Conservation (phyloP, 2,797 vertebrate species). For the Anabas testudineus region DNA sequence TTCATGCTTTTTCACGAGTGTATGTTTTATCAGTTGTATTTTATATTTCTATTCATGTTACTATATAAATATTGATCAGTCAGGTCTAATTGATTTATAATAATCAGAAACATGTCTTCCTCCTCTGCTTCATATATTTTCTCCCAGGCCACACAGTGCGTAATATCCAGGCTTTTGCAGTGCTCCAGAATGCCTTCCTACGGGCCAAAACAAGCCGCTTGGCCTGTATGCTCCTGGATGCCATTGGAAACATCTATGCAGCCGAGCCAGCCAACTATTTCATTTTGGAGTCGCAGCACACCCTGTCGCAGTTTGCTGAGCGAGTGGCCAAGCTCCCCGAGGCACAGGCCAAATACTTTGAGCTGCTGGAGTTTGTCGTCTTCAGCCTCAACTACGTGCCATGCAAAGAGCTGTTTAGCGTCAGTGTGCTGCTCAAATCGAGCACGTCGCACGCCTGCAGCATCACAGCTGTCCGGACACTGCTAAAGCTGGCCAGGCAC, state of each 20-base stretch:
- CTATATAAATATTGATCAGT: too few relatives aligned
- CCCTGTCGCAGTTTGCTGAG: constrained; percentile 95
- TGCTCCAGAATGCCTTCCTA: constrained; percentile 97
- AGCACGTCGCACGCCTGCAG: constrained; percentile 93
- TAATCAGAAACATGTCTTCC: not conserved
- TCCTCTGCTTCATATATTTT: not conserved
- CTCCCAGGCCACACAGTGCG: constrained; percentile 92
- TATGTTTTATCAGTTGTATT: too few relatives aligned
- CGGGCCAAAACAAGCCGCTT: constrained; percentile 93
- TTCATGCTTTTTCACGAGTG: too few relatives aligned
- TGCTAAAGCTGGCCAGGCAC: constrained; percentile 93
- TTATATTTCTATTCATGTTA: too few relatives aligned
- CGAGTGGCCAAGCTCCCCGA: constrained; percentile 93
- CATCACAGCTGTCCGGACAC: constrained; percentile 91
- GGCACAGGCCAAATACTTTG: constrained; percentile 95
- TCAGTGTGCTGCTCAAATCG: constrained; percentile 96
- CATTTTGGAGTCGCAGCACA: constrained; percentile 96
- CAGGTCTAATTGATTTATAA: too few relatives aligned
- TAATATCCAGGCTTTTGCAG: constrained; percentile 96
- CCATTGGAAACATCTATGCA: constrained; percentile 94
- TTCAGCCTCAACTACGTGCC: constrained; percentile 98
- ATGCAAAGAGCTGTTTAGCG: constrained; percentile 98
- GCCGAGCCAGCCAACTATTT: constrained; percentile 97
- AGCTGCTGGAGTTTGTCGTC: constrained; percentile 96
- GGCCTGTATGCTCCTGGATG: constrained; percentile 93